Conservation (phyloP, 2,113 vertebrate species). For the Ovibos moschatus region DNA sequence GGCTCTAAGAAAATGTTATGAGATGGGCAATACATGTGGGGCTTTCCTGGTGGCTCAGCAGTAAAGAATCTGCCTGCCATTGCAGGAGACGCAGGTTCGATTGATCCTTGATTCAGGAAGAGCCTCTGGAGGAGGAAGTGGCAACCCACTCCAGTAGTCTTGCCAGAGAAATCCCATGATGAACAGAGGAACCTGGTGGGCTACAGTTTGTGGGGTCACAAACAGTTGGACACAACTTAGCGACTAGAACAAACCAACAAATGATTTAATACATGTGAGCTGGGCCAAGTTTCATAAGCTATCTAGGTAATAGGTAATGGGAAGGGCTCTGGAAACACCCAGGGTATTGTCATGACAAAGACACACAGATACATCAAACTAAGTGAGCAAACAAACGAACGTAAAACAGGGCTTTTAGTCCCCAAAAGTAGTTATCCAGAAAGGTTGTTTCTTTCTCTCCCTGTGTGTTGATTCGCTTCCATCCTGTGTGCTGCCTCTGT, state of each 20-base stretch:
- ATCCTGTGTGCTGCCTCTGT: background rate
- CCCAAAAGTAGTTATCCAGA: background rate
- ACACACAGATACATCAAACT: background rate
- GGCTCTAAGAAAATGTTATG: background rate
- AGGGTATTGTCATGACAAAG: background rate
- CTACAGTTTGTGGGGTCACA: background rate
- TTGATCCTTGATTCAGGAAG: background rate
- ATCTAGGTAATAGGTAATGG: background rate
- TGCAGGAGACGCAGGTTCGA: rapidly evolving
- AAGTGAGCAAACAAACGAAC: background rate
- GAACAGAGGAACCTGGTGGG: background rate
- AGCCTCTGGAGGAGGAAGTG: background rate
- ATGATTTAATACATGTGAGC: background rate
- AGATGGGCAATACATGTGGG: background rate
- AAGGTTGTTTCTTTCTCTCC: background rate
- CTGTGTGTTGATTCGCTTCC: background rate
- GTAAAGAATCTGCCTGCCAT: background rate
- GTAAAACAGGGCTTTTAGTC: background rate
- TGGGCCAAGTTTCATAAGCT: background rate
- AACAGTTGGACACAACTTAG: too few species aligned
- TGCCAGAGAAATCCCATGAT: background rate
- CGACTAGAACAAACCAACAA: too few species aligned
- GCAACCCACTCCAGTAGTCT: background rate
- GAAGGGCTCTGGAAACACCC: background rate
- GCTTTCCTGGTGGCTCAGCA: background rate